phyloP scores from a whole-genome alignment of 2,113 vertebrate genomes.

The Xenopus borealis region DNA sequence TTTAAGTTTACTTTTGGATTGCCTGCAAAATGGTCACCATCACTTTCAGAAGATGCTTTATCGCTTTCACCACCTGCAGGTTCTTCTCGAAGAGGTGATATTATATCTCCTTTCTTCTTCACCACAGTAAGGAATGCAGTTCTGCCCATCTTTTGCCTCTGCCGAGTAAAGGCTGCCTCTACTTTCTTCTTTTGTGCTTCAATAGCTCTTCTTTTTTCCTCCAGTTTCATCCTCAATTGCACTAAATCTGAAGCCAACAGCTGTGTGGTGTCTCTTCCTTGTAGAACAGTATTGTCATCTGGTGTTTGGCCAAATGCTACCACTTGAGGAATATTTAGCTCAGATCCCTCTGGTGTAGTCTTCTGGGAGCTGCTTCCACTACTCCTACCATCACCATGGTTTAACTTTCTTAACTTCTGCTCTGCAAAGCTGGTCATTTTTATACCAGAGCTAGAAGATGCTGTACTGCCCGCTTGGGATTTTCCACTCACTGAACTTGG shows the following conservation, averaged over 20 bases:
- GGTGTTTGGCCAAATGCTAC: conserved; percentile 88
- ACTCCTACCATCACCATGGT: conserved; percentile 75
- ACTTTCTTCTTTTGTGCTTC: conserved; percentile 97
- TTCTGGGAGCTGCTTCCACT: conserved; percentile 87
- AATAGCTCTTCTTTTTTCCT: conserved; percentile 93
- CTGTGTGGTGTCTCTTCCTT: conserved; percentile 83
- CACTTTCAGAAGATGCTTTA: conserved; percentile 58
- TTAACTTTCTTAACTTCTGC: conserved; percentile 86
- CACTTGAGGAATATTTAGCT: conserved; percentile 81
- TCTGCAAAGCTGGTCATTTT: conserved; percentile 97
- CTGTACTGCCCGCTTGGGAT: conserved; percentile 84
- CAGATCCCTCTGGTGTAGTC: conserved; percentile 90
- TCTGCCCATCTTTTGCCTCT: conserved; percentile 93
- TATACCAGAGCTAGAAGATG: conserved; percentile 81
- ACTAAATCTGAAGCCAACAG: conserved; percentile 94
- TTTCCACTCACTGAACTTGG: conserved; percentile 78
- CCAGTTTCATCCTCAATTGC: conserved; percentile 88
- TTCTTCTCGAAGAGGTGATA: conserved; percentile 77
- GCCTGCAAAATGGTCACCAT: conserved; percentile 45
- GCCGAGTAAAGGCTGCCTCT: conserved; percentile 88
- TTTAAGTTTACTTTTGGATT: conserved; percentile 45
- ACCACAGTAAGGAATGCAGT: conserved; percentile 92
- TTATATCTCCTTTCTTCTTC: conserved; percentile 84
- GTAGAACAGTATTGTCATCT: conserved; percentile 71
- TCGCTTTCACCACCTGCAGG: conserved; percentile 70